phyloP scores from a whole-genome alignment of 2,113 vertebrate genomes.

The Halichoerus grypus region DNA sequence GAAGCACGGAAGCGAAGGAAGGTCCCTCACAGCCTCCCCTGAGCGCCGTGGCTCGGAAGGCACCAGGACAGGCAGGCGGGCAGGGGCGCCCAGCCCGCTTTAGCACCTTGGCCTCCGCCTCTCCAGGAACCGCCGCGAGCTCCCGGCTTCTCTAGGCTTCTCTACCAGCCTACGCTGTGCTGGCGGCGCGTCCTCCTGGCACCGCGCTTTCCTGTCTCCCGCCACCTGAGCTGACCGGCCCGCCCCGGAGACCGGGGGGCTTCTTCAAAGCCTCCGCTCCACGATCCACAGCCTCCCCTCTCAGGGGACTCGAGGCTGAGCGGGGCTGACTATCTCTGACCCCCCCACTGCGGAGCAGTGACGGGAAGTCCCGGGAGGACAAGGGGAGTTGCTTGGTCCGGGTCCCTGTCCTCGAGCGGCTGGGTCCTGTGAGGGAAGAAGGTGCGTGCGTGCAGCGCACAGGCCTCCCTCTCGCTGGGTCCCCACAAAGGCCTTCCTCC shows the following conservation, averaged over 20 bases:
- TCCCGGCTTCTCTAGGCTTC: neutral
- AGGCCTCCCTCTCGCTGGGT: neutral
- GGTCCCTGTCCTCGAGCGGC: neutral
- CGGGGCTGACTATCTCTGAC: neutral
- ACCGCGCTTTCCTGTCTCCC: neutral
- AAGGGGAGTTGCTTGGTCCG: neutral
- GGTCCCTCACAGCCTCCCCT: constrained; percentile 50
- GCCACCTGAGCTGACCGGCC: neutral
- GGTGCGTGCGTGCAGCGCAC: neutral
- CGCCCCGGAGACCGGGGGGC: fast-evolving
- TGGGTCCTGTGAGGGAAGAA: neutral
- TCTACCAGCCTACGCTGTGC: fast-evolving
- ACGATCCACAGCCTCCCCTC: neutral
- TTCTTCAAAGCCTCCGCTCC: neutral
- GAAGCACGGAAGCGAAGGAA: constrained; percentile 4
- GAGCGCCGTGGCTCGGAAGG: constrained; percentile 27
- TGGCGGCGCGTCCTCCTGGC: neutral
- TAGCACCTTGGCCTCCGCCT: neutral
- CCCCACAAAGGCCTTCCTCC: neutral
- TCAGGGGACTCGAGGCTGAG: neutral
- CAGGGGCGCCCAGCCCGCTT: neutral
- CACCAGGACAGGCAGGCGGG: neutral
- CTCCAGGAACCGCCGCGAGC: neutral
- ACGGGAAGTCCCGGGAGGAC: neutral
- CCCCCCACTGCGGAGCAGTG: neutral